These are phyloP conservation scores for Tetranychus urticae DNA, from an alignment of 1,140 invertebrate genomes.

Conservation along the genomic window DNA sequence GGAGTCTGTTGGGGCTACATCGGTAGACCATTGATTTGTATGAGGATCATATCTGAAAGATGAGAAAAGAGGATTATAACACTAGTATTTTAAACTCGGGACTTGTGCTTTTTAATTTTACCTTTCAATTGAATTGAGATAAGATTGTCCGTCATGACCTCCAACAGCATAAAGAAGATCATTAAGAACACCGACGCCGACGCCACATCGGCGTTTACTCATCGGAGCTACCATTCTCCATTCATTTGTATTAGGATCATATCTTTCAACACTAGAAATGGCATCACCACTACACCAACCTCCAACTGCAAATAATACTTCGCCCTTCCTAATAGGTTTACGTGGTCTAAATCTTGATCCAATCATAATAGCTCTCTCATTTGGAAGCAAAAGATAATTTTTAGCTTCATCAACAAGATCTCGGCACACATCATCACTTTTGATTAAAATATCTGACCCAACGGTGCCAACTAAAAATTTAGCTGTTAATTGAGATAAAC, in stretches of 20 bases:
- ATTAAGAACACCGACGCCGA: conserved; percentile 90
- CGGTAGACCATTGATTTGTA: conserved; percentile 92
- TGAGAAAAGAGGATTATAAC: not conserved
- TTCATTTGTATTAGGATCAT: conserved; percentile 83
- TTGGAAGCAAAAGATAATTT: conserved; percentile 85
- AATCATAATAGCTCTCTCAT: conserved; percentile 90
- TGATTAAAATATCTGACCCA: conserved; percentile 75
- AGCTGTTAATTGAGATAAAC: conserved; percentile 73
- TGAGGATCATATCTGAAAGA: conserved; percentile 67
- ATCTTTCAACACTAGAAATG: conserved; percentile 86
- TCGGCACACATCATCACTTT: conserved; percentile 81
- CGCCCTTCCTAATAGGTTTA: conserved; percentile 67
- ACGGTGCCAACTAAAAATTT: conserved; percentile 96
- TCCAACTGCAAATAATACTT: conserved; percentile 85
- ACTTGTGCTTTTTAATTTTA: conserved; percentile 12
- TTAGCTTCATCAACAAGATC: conserved; percentile 96
- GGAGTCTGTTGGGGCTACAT: conserved; percentile 88
- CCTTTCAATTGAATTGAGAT: conserved; percentile 85
- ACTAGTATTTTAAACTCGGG: not conserved
- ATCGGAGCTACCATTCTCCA: conserved; percentile 98
- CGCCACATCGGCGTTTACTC: conserved; percentile 86
- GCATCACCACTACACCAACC: conserved; percentile 98
- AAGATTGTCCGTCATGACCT: conserved; percentile 91
- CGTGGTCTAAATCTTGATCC: conserved; percentile 68
- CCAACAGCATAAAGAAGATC: conserved; percentile 67